Percentiles rank a stretch among this genome's conserved stretches.
Evolutionary conservation across 2,113 vertebrate genomes (phyloP).

Genomic region (Sakesphorus luctuosus): DNA sequence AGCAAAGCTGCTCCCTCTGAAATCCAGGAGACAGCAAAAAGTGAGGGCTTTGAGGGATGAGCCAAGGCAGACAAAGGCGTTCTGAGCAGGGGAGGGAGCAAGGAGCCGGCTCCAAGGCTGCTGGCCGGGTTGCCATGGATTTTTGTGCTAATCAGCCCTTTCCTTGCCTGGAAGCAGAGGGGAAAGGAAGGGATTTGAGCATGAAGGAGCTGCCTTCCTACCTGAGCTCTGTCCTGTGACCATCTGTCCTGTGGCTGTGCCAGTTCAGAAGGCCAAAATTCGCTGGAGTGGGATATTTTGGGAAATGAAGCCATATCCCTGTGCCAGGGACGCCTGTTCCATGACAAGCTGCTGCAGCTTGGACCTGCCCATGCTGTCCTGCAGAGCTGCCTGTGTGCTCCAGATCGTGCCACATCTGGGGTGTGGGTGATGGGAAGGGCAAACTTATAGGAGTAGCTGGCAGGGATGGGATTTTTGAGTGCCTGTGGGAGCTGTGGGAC

Average conservation of each 20-base stretch:
- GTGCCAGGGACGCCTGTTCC: not conserved
- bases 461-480: not conserved
- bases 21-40: not conserved
- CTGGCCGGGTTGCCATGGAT: conserved; percentile 57
- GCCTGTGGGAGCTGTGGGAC: not conserved
- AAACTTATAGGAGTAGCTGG: accelerated
- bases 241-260: not conserved
- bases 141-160: conserved; percentile 19
- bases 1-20: not conserved
- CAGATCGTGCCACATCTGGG: accelerated
- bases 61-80: not conserved
- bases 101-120: not conserved
- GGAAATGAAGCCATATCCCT: not conserved
- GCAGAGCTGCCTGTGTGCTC: not conserved
- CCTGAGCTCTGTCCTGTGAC: not conserved
- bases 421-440: not conserved
- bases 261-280: not conserved
- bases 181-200: not conserved
- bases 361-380: accelerated
- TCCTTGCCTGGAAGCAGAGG: not conserved
- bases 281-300: accelerated
- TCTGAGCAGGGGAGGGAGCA: not conserved
- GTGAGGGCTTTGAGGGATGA: not conserved
- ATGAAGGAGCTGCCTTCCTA: not conserved
- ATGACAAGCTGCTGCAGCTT: not conserved